These are phyloP conservation scores for Myotis yumanensis DNA, from an alignment of 2,113 vertebrate species.

Conservation along the genomic window DNA sequence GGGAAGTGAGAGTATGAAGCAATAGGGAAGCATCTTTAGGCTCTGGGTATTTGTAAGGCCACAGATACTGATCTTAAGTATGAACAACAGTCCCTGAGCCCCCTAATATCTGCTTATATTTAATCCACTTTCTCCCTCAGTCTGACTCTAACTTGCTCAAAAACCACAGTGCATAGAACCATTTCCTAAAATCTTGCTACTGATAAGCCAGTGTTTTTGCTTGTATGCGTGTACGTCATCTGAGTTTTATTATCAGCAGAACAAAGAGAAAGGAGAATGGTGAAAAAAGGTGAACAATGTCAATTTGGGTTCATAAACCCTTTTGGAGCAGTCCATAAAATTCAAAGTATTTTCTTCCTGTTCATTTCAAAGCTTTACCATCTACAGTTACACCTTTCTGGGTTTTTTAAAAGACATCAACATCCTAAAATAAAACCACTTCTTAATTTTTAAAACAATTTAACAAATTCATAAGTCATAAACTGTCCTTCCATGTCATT, in stretches of 20 bases:
- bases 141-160: background rate
- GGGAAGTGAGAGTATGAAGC: background rate
- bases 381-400: background rate
- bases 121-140: background rate
- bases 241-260: background rate
- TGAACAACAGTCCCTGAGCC: accelerated
- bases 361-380: background rate
- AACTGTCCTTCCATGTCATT: slow-evolving; percentile 48
- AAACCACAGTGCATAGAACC: background rate
- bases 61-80: background rate
- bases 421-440: background rate
- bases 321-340: background rate
- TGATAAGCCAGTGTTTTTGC: background rate
- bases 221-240: background rate
- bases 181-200: background rate
- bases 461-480: slow-evolving; percentile 41
- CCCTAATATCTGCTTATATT: accelerated
- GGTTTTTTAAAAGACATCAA: background rate
- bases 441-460: slow-evolving; percentile 61
- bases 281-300: too few relatives aligned
- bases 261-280: background rate
- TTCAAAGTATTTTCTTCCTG: background rate
- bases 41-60: background rate
- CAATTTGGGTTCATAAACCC: background rate
- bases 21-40: background rate